phyloP scores from a whole-genome alignment of 2,888 invertebrate genomes.

The Drosophila paranaensis region DNA sequence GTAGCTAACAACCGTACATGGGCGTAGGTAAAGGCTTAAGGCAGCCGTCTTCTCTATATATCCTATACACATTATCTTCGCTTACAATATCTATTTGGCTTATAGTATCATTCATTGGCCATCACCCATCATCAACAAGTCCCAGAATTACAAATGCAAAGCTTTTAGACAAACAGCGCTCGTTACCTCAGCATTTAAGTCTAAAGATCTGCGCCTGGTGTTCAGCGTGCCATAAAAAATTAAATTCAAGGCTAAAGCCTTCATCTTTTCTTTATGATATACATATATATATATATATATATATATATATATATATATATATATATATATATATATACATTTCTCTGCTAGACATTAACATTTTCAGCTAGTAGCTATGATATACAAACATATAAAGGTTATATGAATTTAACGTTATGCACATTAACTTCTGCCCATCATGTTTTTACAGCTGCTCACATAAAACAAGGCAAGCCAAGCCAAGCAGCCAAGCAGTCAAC shows the following conservation, averaged over 20 bases:
- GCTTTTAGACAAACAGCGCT: not conserved
- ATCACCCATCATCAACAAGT: not conserved
- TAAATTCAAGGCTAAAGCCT: not conserved
- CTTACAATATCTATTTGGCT: not conserved
- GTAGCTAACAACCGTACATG: too few species aligned
- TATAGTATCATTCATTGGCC: not conserved
- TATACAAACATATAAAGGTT: not conserved
- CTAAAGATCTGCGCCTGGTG: not conserved
- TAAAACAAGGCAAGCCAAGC: constrained; percentile 4
- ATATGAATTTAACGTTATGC: constrained; percentile 31
- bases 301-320: not conserved
- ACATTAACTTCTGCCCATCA: constrained; percentile 41
- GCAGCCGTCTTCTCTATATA: too few species aligned
- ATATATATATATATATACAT: not conserved
- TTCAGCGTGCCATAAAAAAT: not conserved
- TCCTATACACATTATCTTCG: too few species aligned
- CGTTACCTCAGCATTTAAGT: not conserved
- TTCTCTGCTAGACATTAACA: constrained; percentile 19
- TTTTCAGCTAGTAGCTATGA: constrained; percentile 15
- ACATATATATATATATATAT: not conserved
- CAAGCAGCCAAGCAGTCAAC: not conserved
- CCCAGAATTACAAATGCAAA: not conserved
- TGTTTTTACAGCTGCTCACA: constrained; percentile 50
- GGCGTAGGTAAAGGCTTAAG: too few species aligned
- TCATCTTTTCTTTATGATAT: not conserved